A percentile compares a stretch with the other conserved stretches of the same genome.
Evolutionary conservation across 2,888 invertebrate species (phyloP).

Genomic region (Odontomyia ornata): DNA sequence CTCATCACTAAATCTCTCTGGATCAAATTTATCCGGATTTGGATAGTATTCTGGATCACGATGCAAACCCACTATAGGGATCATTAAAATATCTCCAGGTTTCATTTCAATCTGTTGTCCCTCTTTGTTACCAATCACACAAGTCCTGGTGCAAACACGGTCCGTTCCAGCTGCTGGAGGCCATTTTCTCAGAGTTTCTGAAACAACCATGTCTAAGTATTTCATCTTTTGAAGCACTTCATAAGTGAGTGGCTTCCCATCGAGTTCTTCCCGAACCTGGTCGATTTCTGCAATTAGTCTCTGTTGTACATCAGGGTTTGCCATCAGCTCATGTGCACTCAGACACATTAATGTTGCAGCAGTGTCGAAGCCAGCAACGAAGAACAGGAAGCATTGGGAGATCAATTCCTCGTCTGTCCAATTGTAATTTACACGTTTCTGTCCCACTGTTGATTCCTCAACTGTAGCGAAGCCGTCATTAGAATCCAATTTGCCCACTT

Average conservation of each 20-base stretch:
- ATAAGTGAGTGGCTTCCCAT: slow-evolving; percentile 66
- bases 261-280: slow-evolving; percentile 62
- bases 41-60: slow-evolving; percentile 66
- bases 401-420: slow-evolving; percentile 60
- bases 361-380: slow-evolving; percentile 69
- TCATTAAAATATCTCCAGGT: slow-evolving; percentile 55
- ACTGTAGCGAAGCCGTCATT: slow-evolving; percentile 15
- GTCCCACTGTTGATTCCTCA: slow-evolving; percentile 1
- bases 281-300: slow-evolving; percentile 68
- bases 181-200: slow-evolving; percentile 68
- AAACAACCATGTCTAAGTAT: slow-evolving; percentile 69
- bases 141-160: slow-evolving; percentile 67
- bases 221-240: slow-evolving; percentile 68
- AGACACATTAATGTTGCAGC: slow-evolving; percentile 65
- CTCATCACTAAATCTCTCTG: slow-evolving; percentile 69
- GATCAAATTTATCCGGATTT: slow-evolving; percentile 69
- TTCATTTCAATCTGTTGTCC: slow-evolving; percentile 57
- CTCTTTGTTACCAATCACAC: slow-evolving; percentile 57
- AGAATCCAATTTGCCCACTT: background rate
- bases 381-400: slow-evolving; percentile 63
- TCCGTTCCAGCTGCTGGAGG: slow-evolving; percentile 65
- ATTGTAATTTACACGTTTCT: slow-evolving; percentile 51
- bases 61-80: slow-evolving; percentile 62
- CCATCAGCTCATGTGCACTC: slow-evolving; percentile 68
- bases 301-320: slow-evolving; percentile 69